Base-by-base conservation (phyloP, 2,113 vertebrate genomes). In the Chrysemys picta region DNA sequence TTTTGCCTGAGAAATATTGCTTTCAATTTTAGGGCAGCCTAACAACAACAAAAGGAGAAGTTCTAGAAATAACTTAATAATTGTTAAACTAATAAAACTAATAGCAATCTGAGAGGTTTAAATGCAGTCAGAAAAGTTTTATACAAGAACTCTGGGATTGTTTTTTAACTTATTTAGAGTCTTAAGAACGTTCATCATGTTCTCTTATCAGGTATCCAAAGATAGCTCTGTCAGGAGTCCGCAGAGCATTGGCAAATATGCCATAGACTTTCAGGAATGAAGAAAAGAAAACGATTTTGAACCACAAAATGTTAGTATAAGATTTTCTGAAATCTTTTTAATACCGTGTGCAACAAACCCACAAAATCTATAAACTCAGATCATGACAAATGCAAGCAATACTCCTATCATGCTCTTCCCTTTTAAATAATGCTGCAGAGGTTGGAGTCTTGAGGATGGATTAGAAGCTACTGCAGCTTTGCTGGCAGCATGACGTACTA, bases 231-330 rank as follows among this genome's bases (percentile, higher is more conserved):
- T 94, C 1, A 56, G 65, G 96, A 89, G 29, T 35, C 17, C 88
- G 87, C 56, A 81, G 80, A 90, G 79, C 78, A 96, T 91, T 88
- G 89, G 81, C 54, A 94, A 87, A 80, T 89, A 10, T 79, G 76
- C 47, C 84, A 50, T 93, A 95, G 35, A 22, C 81, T 94, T 89
- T 85, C 84, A 80, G 89, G 93, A 94, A 91, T 92, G 94, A 95
- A 96, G 86, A 85, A 95, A 92, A 95, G 96, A 87, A 93, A 95
- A 95, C 90, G 85, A 96, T 93, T 96, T 95, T 92, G 95, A 96
- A 87, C 88, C 80, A 93, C 75, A 91, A 91, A 84, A 92, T 93
- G 95, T 95, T 94, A 89, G 85, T 47, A 85, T 80, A 95, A 96
- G 82, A 89, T 93, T 47, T 76, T 76, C 38, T 92, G 90, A 95